Conservation (phyloP, 2,888 invertebrate genomes). For the Cryptocephalus primarius region DNA sequence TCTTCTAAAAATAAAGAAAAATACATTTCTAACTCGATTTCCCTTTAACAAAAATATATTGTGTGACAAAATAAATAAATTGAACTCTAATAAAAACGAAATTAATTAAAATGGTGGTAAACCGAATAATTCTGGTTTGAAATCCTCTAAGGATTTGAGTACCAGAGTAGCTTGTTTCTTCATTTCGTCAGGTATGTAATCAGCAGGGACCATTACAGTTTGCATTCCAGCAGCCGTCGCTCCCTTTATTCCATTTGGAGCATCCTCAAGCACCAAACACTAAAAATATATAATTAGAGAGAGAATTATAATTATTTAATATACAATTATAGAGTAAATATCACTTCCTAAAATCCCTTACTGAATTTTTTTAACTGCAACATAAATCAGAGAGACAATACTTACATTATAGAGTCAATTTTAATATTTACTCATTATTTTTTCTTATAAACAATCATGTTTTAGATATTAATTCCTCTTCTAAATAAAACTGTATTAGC, state of each 20-base stretch:
- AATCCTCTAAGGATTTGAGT: conserved; percentile 62
- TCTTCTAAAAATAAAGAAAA: too few species aligned
- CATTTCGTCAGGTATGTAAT: conserved; percentile 37
- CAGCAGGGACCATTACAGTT: conserved; percentile 71
- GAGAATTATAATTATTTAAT: too few species aligned
- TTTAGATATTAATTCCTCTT: too few species aligned
- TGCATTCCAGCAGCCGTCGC: conserved; percentile 77
- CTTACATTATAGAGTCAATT: too few species aligned
- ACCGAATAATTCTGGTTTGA: conserved; percentile 78
- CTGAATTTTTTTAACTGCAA: too few species aligned
- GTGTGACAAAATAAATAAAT: neutral
- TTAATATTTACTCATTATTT: too few species aligned
- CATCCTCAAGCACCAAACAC: conserved; percentile 85
- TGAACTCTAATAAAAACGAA: neutral
- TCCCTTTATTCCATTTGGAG: conserved; percentile 77
- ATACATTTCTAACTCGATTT: neutral
- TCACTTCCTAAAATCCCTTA: too few species aligned
- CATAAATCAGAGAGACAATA: too few species aligned
- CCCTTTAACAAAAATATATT: neutral
- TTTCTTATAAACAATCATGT: too few species aligned
- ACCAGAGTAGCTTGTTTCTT: conserved; percentile 56
- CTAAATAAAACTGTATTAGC: neutral
- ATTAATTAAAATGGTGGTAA: conserved; percentile 49
- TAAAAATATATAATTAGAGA: conserved; percentile 7
- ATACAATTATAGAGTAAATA: too few species aligned